Evolutionary conservation across 2,888 invertebrate genomes (phyloP).

Genomic region (Leptopterna dolabrata): DNA sequence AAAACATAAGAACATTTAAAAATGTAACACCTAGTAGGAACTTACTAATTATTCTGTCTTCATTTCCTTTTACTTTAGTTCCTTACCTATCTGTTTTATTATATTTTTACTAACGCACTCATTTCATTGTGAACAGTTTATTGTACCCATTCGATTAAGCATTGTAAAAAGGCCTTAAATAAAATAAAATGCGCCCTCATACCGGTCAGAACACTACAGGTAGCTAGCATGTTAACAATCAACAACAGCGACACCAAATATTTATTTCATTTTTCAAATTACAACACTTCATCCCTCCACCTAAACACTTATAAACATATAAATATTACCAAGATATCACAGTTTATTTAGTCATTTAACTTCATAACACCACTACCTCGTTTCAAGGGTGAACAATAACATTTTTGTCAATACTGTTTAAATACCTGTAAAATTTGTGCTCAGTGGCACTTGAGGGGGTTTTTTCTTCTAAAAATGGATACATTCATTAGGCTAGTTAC

Average conservation of each 20-base stretch:
- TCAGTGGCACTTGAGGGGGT: background rate
- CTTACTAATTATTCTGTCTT: too few species aligned
- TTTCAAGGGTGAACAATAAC: background rate
- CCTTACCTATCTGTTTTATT: too few species aligned
- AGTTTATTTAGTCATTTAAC: constrained; percentile 20
- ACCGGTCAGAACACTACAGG: too few species aligned
- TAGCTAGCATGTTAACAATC: too few species aligned
- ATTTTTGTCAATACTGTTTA: background rate
- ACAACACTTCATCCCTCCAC: background rate
- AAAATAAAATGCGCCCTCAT: too few species aligned
- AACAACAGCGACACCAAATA: background rate
- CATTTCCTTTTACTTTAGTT: too few species aligned
- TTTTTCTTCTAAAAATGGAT: background rate
- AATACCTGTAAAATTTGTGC: background rate
- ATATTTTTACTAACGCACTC: too few species aligned
- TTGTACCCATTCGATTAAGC: too few species aligned
- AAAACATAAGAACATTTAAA: too few species aligned
- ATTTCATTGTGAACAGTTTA: too few species aligned
- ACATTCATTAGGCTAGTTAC: background rate
- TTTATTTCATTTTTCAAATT: background rate
- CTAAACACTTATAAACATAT: constrained; percentile 33
- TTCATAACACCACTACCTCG: background rate
- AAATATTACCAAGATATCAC: constrained; percentile 39
- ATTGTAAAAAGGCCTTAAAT: too few species aligned
- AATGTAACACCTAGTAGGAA: too few species aligned